phyloP scores from a whole-genome alignment of 2,888 invertebrate species.

The Pyrrhosoma nymphula region DNA sequence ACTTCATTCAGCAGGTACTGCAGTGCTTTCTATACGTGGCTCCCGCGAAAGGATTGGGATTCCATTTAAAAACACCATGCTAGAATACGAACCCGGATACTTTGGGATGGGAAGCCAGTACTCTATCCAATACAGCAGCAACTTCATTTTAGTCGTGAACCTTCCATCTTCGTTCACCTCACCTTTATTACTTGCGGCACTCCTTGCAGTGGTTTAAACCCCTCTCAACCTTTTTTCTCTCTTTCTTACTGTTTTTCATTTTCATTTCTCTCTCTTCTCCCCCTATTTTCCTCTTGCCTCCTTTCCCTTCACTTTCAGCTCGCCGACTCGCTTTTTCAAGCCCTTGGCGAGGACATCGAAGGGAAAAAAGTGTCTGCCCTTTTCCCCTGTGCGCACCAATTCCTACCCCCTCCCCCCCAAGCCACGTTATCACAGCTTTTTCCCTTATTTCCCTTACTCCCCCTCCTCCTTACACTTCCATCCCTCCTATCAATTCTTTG shows the following conservation, averaged over 20 bases:
- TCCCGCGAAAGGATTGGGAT: too few relatives aligned
- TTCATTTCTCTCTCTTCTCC: not conserved
- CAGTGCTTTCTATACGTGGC: too few relatives aligned
- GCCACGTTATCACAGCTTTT: not conserved
- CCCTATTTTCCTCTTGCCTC: not conserved
- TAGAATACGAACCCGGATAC: too few relatives aligned
- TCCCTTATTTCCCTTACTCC: not conserved
- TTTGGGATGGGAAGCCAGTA: too few relatives aligned
- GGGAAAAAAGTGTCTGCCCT: not conserved
- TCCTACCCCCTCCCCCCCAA: not conserved
- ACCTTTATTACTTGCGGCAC: not conserved
- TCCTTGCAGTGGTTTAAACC: too few relatives aligned
- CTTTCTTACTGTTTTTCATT: not conserved
- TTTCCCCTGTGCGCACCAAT: not conserved
- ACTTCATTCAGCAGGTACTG: too few relatives aligned
- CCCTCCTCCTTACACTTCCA: not conserved
- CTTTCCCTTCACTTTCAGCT: not conserved
- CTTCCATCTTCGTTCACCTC: not conserved
- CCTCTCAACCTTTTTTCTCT: not conserved
- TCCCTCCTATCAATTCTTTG: not conserved
- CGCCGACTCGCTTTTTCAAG: not conserved
- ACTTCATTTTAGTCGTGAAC: too few relatives aligned
- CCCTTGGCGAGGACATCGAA: not conserved
- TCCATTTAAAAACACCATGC: too few relatives aligned
- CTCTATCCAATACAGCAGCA: too few relatives aligned